Evolutionary conservation across 2,113 vertebrate genomes (phyloP).

Genomic region (Plecotus auritus): DNA sequence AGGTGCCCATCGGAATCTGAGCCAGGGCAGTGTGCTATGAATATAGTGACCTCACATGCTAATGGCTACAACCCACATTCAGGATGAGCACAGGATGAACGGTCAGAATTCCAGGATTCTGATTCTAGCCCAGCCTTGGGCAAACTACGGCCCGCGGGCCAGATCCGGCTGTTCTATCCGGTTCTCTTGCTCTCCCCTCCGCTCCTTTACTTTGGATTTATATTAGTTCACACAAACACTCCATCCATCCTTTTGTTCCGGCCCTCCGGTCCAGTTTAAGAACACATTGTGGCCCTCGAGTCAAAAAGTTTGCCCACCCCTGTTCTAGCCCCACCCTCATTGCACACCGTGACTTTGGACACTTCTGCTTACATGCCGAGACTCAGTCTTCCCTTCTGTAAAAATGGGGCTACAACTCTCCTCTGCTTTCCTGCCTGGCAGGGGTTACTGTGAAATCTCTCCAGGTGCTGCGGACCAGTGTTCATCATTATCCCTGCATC

Average conservation of each 20-base stretch:
- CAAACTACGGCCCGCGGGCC: no score
- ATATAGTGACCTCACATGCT: neutral
- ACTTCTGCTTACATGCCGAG: neutral
- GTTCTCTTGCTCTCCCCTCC: no score
- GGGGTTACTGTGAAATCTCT: neutral
- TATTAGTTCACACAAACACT: no score
- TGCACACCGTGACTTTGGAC: neutral
- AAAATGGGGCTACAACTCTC: neutral
- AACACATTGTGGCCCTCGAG: no score
- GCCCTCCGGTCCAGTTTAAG: no score
- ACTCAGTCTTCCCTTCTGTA: neutral
- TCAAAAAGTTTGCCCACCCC: no score
- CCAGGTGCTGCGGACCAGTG: accelerated
- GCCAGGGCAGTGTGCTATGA: neutral
- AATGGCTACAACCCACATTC: neutral
- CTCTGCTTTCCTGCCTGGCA: neutral
- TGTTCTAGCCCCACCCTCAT: neutral
- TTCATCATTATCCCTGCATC: neutral
- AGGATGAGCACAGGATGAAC: neutral
- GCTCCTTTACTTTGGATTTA: no score
- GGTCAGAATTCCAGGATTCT: neutral
- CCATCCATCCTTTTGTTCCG: no score
- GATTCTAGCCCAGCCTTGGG: neutral
- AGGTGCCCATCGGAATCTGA: neutral
- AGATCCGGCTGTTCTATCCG: no score